Evolutionary conservation across 2,113 vertebrate genomes (phyloP).

Genomic region (Amazona guildingii): DNA sequence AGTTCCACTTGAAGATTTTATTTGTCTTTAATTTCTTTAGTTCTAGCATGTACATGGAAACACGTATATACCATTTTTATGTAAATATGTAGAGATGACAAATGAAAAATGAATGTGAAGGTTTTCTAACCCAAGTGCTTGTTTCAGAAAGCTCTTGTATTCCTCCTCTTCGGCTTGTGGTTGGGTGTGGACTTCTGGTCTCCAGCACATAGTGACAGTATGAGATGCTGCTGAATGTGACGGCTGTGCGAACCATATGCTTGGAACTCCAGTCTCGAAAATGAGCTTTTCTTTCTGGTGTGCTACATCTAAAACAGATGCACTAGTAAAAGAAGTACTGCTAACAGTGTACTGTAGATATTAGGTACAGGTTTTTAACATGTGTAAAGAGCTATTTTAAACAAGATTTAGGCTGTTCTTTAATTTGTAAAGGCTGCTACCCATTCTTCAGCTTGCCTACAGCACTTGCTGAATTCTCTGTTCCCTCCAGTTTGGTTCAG

Average conservation of each 20-base stretch:
- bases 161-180: neutral
- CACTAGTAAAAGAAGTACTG: neutral
- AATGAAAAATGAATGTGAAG: neutral
- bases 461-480: neutral
- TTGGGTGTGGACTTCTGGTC: neutral
- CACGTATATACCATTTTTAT: neutral
- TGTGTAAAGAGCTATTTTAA: neutral
- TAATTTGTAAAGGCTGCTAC: neutral
- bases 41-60: neutral
- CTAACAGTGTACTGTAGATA: neutral
- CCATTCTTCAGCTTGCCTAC: neutral
- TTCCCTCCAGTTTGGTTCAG: neutral
- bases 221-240: neutral
- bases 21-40: neutral
- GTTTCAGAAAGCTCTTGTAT: neutral
- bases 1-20: neutral
- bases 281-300: neutral
- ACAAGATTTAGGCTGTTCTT: neutral
- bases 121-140: neutral
- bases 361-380: neutral
- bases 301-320: neutral
- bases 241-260: neutral
- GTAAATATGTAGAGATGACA: fast-evolving
- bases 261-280: neutral
- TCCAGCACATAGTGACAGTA: fast-evolving